These are phyloP conservation scores for Odontomachus brunneus DNA, from an alignment of 1,140 invertebrate species.

Conservation along the genomic window DNA sequence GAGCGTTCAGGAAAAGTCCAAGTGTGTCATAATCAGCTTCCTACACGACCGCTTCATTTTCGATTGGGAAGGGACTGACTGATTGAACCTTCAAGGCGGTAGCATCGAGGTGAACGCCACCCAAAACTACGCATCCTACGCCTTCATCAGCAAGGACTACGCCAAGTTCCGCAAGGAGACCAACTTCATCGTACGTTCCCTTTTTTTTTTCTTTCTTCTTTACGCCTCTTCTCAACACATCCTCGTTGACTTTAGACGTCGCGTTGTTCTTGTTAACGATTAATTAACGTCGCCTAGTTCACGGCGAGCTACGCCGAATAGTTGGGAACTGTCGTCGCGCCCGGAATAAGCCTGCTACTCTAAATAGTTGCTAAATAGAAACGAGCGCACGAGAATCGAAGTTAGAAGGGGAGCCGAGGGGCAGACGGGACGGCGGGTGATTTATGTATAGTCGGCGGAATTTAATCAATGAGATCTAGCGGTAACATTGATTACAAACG, in stretches of 20 bases:
- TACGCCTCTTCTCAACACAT: no score
- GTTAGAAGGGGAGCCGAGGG: not conserved
- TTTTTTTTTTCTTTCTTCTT: slow-evolving; percentile 6
- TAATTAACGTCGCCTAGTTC: not conserved
- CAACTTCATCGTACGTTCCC: slow-evolving; percentile 79
- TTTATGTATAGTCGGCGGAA: slow-evolving; percentile 54
- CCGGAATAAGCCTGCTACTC: slow-evolving; percentile 16
- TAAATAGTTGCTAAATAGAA: slow-evolving; percentile 35
- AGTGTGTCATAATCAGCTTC: no score
- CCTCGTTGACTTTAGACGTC: not conserved
- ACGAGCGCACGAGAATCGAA: slow-evolving; percentile 16
- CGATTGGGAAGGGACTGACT: slow-evolving; percentile 67
- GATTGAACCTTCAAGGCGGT: slow-evolving; percentile 82
- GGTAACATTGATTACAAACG: slow-evolving; percentile 58
- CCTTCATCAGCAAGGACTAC: slow-evolving; percentile 86
- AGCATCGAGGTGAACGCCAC: slow-evolving; percentile 86
- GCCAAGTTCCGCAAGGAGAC: slow-evolving; percentile 86
- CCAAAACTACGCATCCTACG: slow-evolving; percentile 86
- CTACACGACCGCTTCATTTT: no score
- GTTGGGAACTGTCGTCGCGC: not conserved
- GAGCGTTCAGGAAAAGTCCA: no score
- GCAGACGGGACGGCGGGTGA: not conserved
- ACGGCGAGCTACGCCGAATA: not conserved
- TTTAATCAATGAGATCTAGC: slow-evolving; percentile 55
- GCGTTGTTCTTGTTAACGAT: not conserved